phyloP scores from a whole-genome alignment of 2,113 vertebrate genomes.

The Gallinago jamesoni region DNA sequence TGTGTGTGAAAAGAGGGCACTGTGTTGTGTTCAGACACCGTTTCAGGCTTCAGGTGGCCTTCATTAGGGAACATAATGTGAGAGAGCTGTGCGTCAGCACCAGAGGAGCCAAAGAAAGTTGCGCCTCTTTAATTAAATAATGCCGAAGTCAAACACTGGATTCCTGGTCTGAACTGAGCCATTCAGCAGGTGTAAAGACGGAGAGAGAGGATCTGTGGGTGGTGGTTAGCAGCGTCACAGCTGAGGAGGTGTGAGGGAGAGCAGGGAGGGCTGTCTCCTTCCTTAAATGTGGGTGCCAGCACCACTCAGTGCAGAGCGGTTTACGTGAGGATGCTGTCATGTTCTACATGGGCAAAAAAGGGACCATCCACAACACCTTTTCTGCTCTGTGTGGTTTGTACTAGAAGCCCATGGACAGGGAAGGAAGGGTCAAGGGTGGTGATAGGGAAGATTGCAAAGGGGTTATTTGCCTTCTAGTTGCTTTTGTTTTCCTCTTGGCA shows the following conservation, averaged over 20 bases:
- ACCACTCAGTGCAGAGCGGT: not conserved
- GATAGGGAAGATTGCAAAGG: not conserved
- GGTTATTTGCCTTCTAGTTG: not conserved
- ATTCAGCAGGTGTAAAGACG: constrained; percentile 5
- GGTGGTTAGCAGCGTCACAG: not conserved
- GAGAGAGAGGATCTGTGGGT: constrained; percentile 17
- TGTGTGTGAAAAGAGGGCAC: constrained; percentile 4
- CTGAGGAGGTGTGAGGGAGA: not conserved
- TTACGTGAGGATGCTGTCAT: not conserved
- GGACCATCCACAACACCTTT: not conserved
- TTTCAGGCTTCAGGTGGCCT: constrained; percentile 28
- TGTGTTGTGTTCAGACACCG: not conserved
- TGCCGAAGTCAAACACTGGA: not conserved
- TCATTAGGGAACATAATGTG: constrained; percentile 18
- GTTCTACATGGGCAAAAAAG: not conserved
- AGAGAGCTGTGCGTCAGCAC: rapidly evolving
- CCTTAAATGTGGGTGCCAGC: not conserved
- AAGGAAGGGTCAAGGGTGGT: not conserved
- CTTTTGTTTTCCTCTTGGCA: not conserved
- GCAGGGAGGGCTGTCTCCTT: not conserved
- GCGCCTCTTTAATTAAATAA: not conserved
- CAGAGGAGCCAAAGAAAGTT: not conserved
- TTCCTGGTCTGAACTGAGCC: not conserved
- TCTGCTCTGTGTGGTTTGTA: not conserved
- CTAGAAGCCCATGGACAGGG: not conserved